phyloP scores from a whole-genome alignment of 1,140 invertebrate genomes.

The Lucilia cuprina region DNA sequence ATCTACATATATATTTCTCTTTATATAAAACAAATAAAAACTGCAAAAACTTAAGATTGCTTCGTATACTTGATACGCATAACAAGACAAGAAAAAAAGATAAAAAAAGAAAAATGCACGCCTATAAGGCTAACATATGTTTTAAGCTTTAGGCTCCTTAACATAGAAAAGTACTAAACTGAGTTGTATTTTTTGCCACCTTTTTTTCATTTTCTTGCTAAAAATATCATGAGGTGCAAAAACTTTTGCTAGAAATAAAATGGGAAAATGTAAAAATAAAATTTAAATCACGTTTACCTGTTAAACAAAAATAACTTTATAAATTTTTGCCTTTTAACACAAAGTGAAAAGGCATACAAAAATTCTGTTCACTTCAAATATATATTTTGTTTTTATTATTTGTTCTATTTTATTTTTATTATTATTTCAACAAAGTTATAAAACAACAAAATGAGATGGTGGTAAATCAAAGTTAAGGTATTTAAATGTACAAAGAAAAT shows the following conservation, averaged over 20 bases:
- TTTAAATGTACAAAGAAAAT: too few relatives aligned
- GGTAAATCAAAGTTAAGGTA: too few relatives aligned
- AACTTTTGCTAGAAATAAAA: neutral
- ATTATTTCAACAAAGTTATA: too few relatives aligned
- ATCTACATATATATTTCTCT: neutral
- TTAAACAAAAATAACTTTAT: slow-evolving; percentile 13
- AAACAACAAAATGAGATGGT: too few relatives aligned
- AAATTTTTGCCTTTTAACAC: neutral
- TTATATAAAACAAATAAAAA: neutral
- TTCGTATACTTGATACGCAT: neutral
- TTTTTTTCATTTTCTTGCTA: neutral
- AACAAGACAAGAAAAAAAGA: neutral
- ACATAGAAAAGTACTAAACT: neutral
- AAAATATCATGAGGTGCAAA: neutral
- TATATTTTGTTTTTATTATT: too few relatives aligned
- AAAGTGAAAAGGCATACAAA: too few relatives aligned
- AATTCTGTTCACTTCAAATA: too few relatives aligned
- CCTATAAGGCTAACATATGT: neutral
- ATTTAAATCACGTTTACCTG: slow-evolving; percentile 17
- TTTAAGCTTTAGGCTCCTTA: neutral
- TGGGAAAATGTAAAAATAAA: neutral
- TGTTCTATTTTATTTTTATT: too few relatives aligned
- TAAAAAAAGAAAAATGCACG: neutral
- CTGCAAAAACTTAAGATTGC: neutral
- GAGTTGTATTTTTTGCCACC: neutral